Evolutionary conservation across 2,113 vertebrate species (phyloP), one percentile per base, ranked within the genome.

Genomic region (Corythaixoides concolor): DNA sequence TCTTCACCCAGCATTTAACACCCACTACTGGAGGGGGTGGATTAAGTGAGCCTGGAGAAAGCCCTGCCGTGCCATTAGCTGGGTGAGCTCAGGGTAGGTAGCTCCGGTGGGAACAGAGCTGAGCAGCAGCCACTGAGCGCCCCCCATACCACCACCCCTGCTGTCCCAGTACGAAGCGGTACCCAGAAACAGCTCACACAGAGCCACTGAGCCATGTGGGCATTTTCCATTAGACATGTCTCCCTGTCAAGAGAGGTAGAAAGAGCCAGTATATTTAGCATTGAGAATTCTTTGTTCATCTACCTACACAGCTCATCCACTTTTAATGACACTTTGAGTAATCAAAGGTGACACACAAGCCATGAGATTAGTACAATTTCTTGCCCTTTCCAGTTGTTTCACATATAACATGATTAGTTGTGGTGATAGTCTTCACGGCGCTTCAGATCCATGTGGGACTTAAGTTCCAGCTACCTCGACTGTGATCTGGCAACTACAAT

Each of bases 371-470:
- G 68, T 59, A 26, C 15, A 72, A 77, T 94, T 92, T 81, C 41
- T 86, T 96, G 72, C 58, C 50, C 45, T 95, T 94, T 84, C 43
- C 73, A 52, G 26, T 85, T 81, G 52, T 72, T 96, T 92, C 58
- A 49, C 43, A 33, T 67, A 67, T 81, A 92, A 85, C 16, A 43
- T 4, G 17, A 30, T 91, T 93, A 94, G 35, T 26, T 88, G 8
- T 43, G 58, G 62, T 26, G 30, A 41, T 45, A 80, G 8, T 67
- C 60, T 83, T 96, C 89, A 49, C 5, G 13, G 43, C 2, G 3
- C 20, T 75, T 89, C 70, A 89, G 28, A 60, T 76, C 76, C n/a
- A 13, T 6, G 23, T 75, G 28, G 53, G 90, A 92, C 12, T 52
- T 47, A 58, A 75, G 89, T 95, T 90, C 58, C n/a, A 85, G 50